Evolutionary conservation across 1,140 invertebrate species (phyloP), one percentile per base, ranked within the genome.

Genomic region (Daktulosphaira vitifoliae): DNA sequence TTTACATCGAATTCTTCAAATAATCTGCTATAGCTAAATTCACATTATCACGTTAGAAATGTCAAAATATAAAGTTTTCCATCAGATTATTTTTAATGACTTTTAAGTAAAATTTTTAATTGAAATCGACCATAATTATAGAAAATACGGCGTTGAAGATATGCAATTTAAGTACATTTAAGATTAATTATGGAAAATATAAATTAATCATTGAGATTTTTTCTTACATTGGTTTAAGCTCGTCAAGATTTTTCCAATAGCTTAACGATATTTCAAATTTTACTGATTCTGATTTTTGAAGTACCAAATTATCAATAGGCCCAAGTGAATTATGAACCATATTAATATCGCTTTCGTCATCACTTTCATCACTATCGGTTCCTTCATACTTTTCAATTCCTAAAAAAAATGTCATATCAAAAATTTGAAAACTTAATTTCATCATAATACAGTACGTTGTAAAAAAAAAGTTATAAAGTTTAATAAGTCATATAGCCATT

Each of bases 191-290:
- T 50, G 18, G 29, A 15, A 25, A 46, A 37, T 38, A 23, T 37
- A 6, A 9, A 33, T 0, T 52, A 9, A 53, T 48, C 18, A 16
- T 8, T 20, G 18, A 20, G 44, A 3, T 39, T 16, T 16, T 6
- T 62, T 23, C 56, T 62, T 33, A 62, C 56, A 25, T 62, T 7
- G 26, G 20, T 15, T 29, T 15, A 9, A 62, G 25, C 18, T 62
- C 42, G 2, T 62, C 56, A 2, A 23, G 42, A 59, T 59, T 39
- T 29, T 62, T 62, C 56, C 56, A 62, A 9, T 48, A 29, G 26
- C 29, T 62, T 8, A 62, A 62, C 0, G 56, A 11, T 29, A 62
- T 62, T 29, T 62, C 56, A 2, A 62, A 62, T 48, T 48, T 62
- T 2, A 56, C 38, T 2, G 53, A 56, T 44, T 56, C 39, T 7